Evolutionary conservation across 2,113 vertebrate genomes (phyloP), one percentile per base, ranked within the genome.

Genomic region (Cyprinodon tularosa): DNA sequence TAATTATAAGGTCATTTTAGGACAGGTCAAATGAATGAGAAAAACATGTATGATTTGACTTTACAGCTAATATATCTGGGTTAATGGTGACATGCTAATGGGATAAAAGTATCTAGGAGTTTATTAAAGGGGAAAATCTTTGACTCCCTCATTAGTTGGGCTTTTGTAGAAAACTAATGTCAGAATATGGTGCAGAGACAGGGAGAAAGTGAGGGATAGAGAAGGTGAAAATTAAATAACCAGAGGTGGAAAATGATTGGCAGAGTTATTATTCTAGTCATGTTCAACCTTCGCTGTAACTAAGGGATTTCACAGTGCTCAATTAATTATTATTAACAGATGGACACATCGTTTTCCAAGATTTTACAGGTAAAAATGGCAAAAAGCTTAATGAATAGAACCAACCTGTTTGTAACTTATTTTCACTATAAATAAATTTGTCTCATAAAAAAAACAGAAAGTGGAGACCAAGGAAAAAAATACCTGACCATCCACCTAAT

Each of bases 11-110:
- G 6, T 14, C 22, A 15, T 39, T 67, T 74, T 40, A 45, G 66
- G 42, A 71, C 50, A 66, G 67, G 72, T n/a, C 6, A 66, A 4
- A 62, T 44, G 22, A 84, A 47, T 57, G 69, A 67, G 67, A 2
- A 59, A 79, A 64, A 83, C 1, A 37, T 71, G 62, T 73, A 42
- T 71, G 7, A 61, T 74, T 57, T 79, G 62, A 71, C 77, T 76
- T 74, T 57, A 12, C 12, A 42, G 72, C 78, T 69, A 44, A 76
- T 72, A 48, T 77, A 17, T 48, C 66, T 68, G 77, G 60, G 73
- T 73, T 74, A 5, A 50, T 40, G 63, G 47, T 3, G 62, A 11
- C 2, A 29, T 73, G 67, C 78, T 90, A 78, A 86, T 86, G 71
- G 86, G 77, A 38, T 65, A 39, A 36, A 36, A 78, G 68, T 66